Evolutionary conservation across 2,888 invertebrate species (phyloP).

Genomic region (Trachelus tabidus): DNA sequence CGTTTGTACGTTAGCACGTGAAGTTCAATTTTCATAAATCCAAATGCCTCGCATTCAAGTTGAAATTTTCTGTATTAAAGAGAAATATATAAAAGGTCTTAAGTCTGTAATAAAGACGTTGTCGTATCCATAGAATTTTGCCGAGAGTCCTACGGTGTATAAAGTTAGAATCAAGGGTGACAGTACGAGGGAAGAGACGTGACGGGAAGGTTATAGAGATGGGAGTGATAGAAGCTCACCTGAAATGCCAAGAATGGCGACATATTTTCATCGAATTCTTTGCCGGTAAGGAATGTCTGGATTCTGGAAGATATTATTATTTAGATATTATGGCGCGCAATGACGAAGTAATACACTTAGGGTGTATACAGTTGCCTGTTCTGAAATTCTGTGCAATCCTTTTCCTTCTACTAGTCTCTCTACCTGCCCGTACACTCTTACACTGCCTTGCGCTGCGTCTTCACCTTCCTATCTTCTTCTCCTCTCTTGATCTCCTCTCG

Average conservation of each 20-base stretch:
- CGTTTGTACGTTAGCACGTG: background rate
- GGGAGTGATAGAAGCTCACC: constrained; percentile 29
- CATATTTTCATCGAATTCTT: constrained; percentile 55
- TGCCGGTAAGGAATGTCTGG: constrained; percentile 37
- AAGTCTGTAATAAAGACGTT: background rate
- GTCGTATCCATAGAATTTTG: background rate
- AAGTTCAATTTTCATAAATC: background rate
- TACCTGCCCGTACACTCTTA: background rate
- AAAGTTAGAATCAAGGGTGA: background rate
- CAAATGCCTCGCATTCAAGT: background rate
- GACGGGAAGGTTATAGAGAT: background rate
- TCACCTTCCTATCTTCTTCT: background rate
- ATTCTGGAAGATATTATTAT: constrained; percentile 48
- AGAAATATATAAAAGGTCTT: background rate
- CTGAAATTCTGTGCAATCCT: constrained; percentile 11
- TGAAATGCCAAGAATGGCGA: constrained; percentile 38
- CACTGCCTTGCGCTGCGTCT: background rate
- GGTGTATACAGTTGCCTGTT: constrained; percentile 13
- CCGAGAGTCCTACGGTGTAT: background rate
- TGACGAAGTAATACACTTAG: constrained; percentile 40
- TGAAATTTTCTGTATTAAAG: background rate
- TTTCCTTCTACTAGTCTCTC: constrained; percentile 13
- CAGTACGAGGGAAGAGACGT: background rate
- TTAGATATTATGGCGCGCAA: constrained; percentile 42
- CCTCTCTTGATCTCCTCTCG: constrained; percentile 20